Base-by-base conservation (phyloP, 2,888 invertebrate genomes). In the Oligia strigilis region DNA sequence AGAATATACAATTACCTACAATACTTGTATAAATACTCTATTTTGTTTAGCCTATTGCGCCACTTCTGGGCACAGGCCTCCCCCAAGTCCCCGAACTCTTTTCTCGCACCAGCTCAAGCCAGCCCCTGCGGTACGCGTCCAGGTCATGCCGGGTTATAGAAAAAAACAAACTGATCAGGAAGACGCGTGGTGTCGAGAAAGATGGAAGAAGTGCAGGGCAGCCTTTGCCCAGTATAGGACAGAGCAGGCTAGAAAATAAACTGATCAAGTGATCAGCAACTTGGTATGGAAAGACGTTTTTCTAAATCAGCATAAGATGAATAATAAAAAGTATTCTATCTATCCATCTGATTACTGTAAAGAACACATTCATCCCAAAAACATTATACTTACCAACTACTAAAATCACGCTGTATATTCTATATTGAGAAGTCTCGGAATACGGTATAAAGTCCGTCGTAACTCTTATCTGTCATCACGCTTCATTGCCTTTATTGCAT, bases 401-500 rank as follows among this genome's bases (percentile, higher is more conserved):
- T 80, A 67, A 36, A 71, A 40, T 14, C 67, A 40, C 78, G 72
- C 14, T 49, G 40, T 23, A 52, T 9, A 36, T 43, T 81, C 19
- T 85, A 58, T 74, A 80, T 82, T 74, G 77, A 72, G 85, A 86
- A 88, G 75, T 76, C 60, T 13, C 72, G 65, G 71, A 85, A 82
- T 76, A 85, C 70, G 79, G 75, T 60, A 83, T 70, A 78, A 81
- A 85, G 77, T 79, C 82, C 83, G 75, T 78, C 82, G 89, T 90
- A 91, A 91, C 85, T 91, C 92, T 94, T 95, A 95, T 95, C 94
- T 93, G 75, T 78, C 77, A 87, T 80, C 89, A 92, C 94, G 94
- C 93, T 95, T 93, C 94, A 94, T 93, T 93, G 95, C 90, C 81
- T 94, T 92, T 92, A 93, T 94, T 93, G 92, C 93, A 93, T 93